phyloP scores from a whole-genome alignment of 1,140 invertebrate genomes.

The Neodiprion lecontei region DNA sequence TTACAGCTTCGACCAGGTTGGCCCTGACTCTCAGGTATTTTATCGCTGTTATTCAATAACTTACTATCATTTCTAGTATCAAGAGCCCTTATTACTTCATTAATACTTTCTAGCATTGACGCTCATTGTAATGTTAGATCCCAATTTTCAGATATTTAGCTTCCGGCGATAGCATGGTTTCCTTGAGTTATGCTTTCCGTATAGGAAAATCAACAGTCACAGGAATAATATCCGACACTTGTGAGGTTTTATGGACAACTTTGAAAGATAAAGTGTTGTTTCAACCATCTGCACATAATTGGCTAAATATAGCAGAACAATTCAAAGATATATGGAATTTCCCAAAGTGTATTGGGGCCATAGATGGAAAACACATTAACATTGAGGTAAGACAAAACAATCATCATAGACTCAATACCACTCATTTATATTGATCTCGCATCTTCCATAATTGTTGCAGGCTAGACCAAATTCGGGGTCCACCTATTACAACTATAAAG shows the following conservation, averaged over 20 bases:
- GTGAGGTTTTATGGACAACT: constrained; percentile 30
- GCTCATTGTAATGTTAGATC: no score
- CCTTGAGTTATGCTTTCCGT: constrained; percentile 20
- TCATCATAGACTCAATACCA: constrained; percentile 25
- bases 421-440: constrained; percentile 46
- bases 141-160: constrained; percentile 20
- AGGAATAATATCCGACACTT: constrained; percentile 32
- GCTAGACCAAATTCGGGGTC: constrained; percentile 44
- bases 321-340: constrained; percentile 22
- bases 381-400: constrained; percentile 29
- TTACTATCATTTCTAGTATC: no score
- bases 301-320: constrained; percentile 23
- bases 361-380: constrained; percentile 56
- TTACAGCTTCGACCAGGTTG: no score
- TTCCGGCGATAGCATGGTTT: constrained; percentile 22
- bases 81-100: no score
- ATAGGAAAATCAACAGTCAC: constrained; percentile 26
- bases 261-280: constrained; percentile 20
- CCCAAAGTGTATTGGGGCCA: constrained; percentile 49
- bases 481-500: constrained; percentile 54
- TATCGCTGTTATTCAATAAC: no score
- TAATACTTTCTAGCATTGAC: no score
- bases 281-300: constrained; percentile 12
- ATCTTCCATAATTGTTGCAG: constrained; percentile 34
- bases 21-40: no score